Evolutionary conservation across 2,113 vertebrate genomes (phyloP).

Genomic region (Otocyon megalotis): DNA sequence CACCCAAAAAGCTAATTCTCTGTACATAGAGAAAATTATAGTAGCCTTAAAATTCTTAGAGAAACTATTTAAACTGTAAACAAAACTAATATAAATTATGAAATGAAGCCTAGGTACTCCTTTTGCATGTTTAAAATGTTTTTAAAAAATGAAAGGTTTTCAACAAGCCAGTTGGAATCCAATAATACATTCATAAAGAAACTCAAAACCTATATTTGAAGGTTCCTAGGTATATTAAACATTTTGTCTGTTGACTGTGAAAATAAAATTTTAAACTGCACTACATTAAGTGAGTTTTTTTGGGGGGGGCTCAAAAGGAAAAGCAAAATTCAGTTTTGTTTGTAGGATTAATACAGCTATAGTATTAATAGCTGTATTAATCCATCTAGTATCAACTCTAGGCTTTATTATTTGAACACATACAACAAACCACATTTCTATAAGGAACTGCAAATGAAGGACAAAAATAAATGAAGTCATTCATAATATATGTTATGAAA

Average conservation of each 20-base stretch:
- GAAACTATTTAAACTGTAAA: not conserved
- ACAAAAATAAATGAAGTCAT: conserved; percentile 55
- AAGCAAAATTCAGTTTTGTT: conserved; percentile 36
- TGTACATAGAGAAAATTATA: not conserved
- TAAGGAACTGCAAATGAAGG: conserved; percentile 3
- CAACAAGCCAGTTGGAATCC: conserved; percentile 42
- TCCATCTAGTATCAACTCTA: not conserved
- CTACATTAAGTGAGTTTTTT: not conserved
- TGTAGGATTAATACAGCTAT: not conserved
- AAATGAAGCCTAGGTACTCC: conserved; percentile 18
- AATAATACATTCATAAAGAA: conserved; percentile 50
- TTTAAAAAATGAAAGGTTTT: not conserved
- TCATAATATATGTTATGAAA: conserved; percentile 39
- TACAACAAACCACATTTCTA: not conserved
- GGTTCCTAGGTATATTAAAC: not conserved
- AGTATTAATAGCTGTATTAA: not conserved
- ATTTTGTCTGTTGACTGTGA: conserved; percentile 39
- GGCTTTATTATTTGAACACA: conserved; percentile 42
- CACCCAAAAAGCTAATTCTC: not conserved
- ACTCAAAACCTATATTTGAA: conserved; percentile 38
- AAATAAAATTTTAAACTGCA: conserved; percentile 38
- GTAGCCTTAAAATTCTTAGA: conserved; percentile 47
- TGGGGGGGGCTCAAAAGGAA: not conserved
- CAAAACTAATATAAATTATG: conserved; percentile 38
- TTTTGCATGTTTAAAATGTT: conserved; percentile 5